Evolutionary conservation across 2,113 vertebrate genomes (phyloP), one percentile per base, ranked within the genome.

Genomic region (Sitta europaea): DNA sequence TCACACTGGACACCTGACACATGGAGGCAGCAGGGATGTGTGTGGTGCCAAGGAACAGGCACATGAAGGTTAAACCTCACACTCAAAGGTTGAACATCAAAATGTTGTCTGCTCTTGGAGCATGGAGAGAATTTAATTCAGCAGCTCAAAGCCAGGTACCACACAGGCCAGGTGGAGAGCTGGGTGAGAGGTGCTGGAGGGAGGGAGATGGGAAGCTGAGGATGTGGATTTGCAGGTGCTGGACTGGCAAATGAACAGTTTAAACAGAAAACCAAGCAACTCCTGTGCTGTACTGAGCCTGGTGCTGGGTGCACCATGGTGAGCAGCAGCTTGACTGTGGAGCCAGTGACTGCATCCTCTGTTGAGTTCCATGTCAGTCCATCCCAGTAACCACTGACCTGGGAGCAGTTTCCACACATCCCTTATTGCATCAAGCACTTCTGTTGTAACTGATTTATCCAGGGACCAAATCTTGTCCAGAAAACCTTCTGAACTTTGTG

Each of bases 321-420:
- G 42, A 51, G 13, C 79, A 67, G 10, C 57, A 63, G 48, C 16
- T 76, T 4, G 4, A 1, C 4, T 47, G n/a, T 29, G 47, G 36
- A 79, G 31, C 25, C 29, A 14, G 42, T 1, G 0, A 12, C 24
- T 1, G 13, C 31, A 8, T 19, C 53, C 63, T 81, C 79, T 17
- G 20, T 2, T 0, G 0, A 22, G 20, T 6, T n/a, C 73, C 2
- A 0, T 6, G 25, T 4, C 27, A 9, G 33, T 21, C 74, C 14
- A 31, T 40, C n/a, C 66, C 35, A 5, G 35, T 29, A 31, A 54
- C n/a, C n/a, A 11, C 36, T 62, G 88, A n/a, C 22, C 55, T 80
- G 0, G 9, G 33, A 51, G 45, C 10, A 16, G 25, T 11, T 88
- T 54, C 55, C 45, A 12, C 2, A 1, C 36, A 2, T 33, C 25